Base-by-base conservation (phyloP, 2,888 invertebrate species). In the Melipona bicolor region DNA sequence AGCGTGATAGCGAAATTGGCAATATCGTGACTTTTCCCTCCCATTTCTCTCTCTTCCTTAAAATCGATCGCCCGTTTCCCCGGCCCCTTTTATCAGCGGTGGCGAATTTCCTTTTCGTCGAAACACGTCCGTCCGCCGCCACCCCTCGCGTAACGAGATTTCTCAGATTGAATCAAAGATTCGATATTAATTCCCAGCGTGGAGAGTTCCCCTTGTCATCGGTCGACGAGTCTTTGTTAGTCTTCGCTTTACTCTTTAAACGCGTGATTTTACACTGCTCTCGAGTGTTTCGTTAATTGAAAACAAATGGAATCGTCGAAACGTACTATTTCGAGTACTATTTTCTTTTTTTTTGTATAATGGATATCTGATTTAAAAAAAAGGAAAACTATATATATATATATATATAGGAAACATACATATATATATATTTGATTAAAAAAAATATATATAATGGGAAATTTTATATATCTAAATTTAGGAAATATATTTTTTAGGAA, bases 1-100 rank as follows among this genome's bases (percentile, higher is more conserved):
- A 90, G 90, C 87, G 91, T 88, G 91, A 92, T 92, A 92, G 91
- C 90, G 91, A 93, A 93, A 93, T 93, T 93, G 92, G 92, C 92
- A 93, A 93, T 93, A 93, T 93, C 92, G 90, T 89, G 87, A 87
- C 85, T 81, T 87, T 89, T 79, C 77, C 81, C 83, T 64, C 50
- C 81, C 77, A 69, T 84, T 85, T 73, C 77, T 82, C 79, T 49
- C 54, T 77, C 65, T 61, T 72, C 77, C 65, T 79, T 77, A 71
- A 81, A 81, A 88, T 89, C 89, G 79, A 86, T 81, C 77, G 61
- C 32, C 36, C 36, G 24, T 36, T 56, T 9, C 67, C 43, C 61
- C 0, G 36, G 32, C 61, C 62, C 69, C 71, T 50, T 43, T 62
- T 64, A 64, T 43, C 83, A 43, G 49, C 62, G 50, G 21, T 19